Percentiles rank a stretch among this genome's conserved stretches.
Evolutionary conservation across 1,140 invertebrate species (phyloP).

Genomic region (Amphibalanus amphitrite): DNA sequence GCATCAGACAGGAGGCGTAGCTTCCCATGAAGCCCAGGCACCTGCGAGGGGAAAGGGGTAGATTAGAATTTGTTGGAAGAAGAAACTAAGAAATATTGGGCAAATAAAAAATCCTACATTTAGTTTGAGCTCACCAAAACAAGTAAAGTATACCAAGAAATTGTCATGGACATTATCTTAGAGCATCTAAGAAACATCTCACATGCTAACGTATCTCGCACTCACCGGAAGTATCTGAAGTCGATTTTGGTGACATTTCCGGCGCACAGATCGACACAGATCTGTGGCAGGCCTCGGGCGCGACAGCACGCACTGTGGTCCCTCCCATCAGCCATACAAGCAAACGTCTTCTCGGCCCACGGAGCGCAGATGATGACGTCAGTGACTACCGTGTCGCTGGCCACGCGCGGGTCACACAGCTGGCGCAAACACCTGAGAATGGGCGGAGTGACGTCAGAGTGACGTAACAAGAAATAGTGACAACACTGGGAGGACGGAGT

Average conservation of each 20-base stretch:
- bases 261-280: constrained; percentile 53
- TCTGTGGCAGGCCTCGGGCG: constrained; percentile 46
- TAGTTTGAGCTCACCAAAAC: too few relatives aligned
- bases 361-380: constrained; percentile 73
- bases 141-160: too few relatives aligned
- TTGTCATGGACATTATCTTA: too few relatives aligned
- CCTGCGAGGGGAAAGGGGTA: constrained; percentile 26
- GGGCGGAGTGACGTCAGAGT: constrained; percentile 9
- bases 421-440: constrained; percentile 44
- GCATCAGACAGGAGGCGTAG: constrained; percentile 57
- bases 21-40: constrained; percentile 60
- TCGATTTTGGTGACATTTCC: constrained; percentile 58
- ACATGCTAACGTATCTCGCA: too few relatives aligned
- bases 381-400: constrained; percentile 38
- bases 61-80: too few relatives aligned
- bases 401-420: constrained; percentile 52
- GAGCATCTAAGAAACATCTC: too few relatives aligned
- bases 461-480: too few relatives aligned
- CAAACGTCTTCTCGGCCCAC: constrained; percentile 57
- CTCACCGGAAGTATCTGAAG: constrained; percentile 46
- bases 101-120: too few relatives aligned
- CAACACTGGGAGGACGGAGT: too few relatives aligned
- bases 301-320: constrained; percentile 65
- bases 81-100: too few relatives aligned
- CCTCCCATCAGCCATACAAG: constrained; percentile 54